phyloP scores from a whole-genome alignment of 1,140 invertebrate genomes.

The Bursaphelenchus mucronatus region DNA sequence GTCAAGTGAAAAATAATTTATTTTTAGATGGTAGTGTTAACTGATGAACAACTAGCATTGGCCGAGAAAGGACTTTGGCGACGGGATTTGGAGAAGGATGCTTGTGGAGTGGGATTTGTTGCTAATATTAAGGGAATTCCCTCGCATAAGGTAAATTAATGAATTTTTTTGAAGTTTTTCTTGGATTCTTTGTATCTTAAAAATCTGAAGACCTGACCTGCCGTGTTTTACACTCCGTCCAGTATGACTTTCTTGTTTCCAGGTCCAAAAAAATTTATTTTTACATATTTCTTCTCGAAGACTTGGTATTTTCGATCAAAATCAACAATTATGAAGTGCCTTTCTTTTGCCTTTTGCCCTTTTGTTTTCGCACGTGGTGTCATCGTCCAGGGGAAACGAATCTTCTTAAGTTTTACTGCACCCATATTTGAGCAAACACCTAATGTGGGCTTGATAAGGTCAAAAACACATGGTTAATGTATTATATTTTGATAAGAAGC shows the following conservation, averaged over 20 bases:
- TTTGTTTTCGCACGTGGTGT: too few species aligned
- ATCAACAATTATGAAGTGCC: slow-evolving; percentile 1
- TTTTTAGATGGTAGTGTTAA: slow-evolving; percentile 58
- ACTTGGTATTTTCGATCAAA: background rate
- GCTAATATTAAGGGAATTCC: slow-evolving; percentile 89
- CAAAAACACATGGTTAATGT: too few species aligned
- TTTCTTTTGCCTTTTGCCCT: too few species aligned
- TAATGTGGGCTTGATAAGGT: too few species aligned
- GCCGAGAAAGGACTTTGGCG: slow-evolving; percentile 80
- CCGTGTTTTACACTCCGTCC: too few species aligned
- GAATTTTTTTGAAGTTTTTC: slow-evolving; percentile 4
- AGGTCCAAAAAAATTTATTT: slow-evolving; percentile 1
- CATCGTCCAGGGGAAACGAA: too few species aligned
- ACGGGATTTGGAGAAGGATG: slow-evolving; percentile 84
- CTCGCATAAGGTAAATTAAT: slow-evolving; percentile 76
- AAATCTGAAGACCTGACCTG: background rate
- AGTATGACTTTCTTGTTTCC: too few species aligned
- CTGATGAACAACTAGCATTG: slow-evolving; percentile 48
- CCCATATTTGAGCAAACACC: too few species aligned
- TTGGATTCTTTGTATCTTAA: background rate
- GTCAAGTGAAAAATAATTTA: background rate
- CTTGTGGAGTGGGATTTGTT: slow-evolving; percentile 97
- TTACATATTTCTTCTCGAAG: slow-evolving; percentile 9
- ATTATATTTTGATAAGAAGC: too few species aligned
- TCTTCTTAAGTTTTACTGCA: too few species aligned